A percentile compares a stretch with the other conserved stretches of the same genome.
These are phyloP conservation scores for Sabellastarte sp. DNA, from an alignment of 2,888 invertebrate genomes.

Conservation along the genomic window DNA sequence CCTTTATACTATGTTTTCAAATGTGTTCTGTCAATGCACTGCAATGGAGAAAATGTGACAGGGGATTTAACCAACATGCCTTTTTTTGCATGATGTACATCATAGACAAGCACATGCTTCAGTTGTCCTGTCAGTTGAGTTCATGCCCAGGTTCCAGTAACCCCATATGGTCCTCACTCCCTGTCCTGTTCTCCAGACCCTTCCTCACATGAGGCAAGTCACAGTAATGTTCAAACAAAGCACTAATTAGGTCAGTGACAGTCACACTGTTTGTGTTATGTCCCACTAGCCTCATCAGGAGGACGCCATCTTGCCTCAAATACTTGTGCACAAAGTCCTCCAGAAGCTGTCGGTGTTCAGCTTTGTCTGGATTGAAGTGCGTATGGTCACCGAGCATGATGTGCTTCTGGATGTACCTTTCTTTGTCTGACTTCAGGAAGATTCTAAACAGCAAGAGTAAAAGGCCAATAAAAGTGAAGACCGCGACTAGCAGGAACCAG, in stretches of 20 bases:
- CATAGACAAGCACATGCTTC: no score
- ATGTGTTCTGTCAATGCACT: no score
- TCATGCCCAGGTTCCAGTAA: no score
- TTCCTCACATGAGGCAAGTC: neutral
- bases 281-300: neutral
- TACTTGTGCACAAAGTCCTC: neutral
- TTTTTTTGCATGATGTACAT: no score
- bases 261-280: neutral
- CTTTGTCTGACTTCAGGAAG: neutral
- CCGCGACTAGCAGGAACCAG: neutral
- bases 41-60: no score
- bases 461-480: neutral
- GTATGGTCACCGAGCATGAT: neutral
- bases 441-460: neutral
- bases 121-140: no score
- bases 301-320: neutral
- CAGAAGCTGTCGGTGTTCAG: neutral
- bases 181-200: neutral
- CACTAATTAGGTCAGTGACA: neutral
- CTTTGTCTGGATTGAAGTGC: neutral
- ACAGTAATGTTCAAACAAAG: neutral
- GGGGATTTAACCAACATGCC: no score
- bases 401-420: slow-evolving; percentile 2
- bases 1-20: no score
- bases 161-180: no score